A percentile compares a stretch with the other conserved stretches of the same genome.
phyloP scores from a whole-genome alignment of 2,797 vertebrate genomes.

The Microctenopoma lineatum region DNA sequence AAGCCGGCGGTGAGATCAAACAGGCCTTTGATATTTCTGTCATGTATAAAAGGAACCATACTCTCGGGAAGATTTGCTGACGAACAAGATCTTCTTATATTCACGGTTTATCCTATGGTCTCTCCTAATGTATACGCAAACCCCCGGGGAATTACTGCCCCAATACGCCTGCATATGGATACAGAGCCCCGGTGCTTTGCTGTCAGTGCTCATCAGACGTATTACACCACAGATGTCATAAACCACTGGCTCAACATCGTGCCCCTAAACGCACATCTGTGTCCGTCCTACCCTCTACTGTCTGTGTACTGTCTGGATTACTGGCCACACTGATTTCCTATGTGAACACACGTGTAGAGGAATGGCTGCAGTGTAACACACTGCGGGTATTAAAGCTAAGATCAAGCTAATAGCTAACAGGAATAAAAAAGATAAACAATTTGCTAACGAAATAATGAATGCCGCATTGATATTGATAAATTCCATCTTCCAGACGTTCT shows the following conservation, averaged over 20 bases:
- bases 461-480: slow-evolving; percentile 45
- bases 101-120: slow-evolving; percentile 68
- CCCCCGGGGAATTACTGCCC: slow-evolving; percentile 39
- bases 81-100: slow-evolving; percentile 57
- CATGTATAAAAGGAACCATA: slow-evolving; percentile 63
- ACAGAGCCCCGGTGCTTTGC: slow-evolving; percentile 35
- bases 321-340: slow-evolving; percentile 17
- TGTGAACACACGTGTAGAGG: slow-evolving; percentile 44
- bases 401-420: slow-evolving; percentile 29
- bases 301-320: background rate
- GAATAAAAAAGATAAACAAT: slow-evolving; percentile 45
- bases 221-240: slow-evolving; percentile 38
- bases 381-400: slow-evolving; percentile 39
- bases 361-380: slow-evolving; percentile 40
- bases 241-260: slow-evolving; percentile 27
- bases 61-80: slow-evolving; percentile 56
- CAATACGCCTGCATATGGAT: slow-evolving; percentile 47
- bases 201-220: slow-evolving; percentile 41
- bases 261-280: slow-evolving; percentile 22
- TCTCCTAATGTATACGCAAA: slow-evolving; percentile 59
- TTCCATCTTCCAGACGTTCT: slow-evolving; percentile 14
- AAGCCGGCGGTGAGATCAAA: slow-evolving; percentile 74
- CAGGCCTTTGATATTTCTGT: slow-evolving; percentile 78
- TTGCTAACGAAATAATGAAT: slow-evolving; percentile 52
- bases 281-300: slow-evolving; percentile 25